Base-by-base conservation (phyloP, 2,113 vertebrate genomes). In the Apodemus sylvaticus region DNA sequence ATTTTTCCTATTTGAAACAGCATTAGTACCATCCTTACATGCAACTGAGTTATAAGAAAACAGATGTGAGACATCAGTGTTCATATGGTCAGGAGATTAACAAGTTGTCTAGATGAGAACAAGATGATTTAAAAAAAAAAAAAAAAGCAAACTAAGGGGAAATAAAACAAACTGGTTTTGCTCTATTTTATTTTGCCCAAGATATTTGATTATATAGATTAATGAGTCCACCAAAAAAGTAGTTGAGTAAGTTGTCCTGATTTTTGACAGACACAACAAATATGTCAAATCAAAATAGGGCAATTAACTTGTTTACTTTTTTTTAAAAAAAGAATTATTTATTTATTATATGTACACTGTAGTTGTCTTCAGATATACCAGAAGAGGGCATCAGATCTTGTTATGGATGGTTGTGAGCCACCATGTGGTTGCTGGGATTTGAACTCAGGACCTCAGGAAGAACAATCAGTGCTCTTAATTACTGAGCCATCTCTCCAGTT, bases 1-100 rank as follows among this genome's bases (percentile, higher is more conserved):
- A 95, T 58, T 95, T 8, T 95, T 95, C 73, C 60, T 53, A 86
- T 96, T 17, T 95, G 4, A 87, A 94, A 90, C 7, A 96, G 66
- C 92, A 89, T 60, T 77, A 79, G 53, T 62, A 93, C 34, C 79
- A 62, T 86, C 88, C 24, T 73, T 48, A 94, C 4, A 93, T 93
- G 3, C 20, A 95, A 95, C 0, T 89, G 62, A 76, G 94, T 76
- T 53, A 70, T 22, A 77, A 34, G 24, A 68, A 93, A 92, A 95
- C 10, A 95, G 92, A 89, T 26, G 31, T 66, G 29, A 92, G 51
- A 95, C 0, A 34, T 34, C 51, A 93, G 14, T 81, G 45, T 48
- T 48, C 45, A 48, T 48, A 48, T 48, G 16, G 86, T 78, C 89
- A 96, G 31, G 39, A 90, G 97, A 90, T 58, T 14, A 81, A 97